A percentile compares a stretch with the other conserved stretches of the same genome.
Conservation (phyloP, 2,113 vertebrate species). For the Elephantulus edwardii region DNA sequence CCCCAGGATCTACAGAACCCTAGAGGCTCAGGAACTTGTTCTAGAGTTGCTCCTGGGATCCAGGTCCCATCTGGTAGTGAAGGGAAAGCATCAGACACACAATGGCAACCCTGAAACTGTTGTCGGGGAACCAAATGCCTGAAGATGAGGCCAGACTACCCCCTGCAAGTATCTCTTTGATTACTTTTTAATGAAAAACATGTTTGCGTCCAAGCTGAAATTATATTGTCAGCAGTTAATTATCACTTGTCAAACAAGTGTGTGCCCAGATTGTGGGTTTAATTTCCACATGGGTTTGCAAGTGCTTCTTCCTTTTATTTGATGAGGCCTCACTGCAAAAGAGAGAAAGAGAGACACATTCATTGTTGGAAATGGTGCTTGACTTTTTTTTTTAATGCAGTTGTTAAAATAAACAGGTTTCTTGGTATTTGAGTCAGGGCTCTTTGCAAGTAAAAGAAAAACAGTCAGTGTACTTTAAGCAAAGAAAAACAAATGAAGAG, state of each 20-base stretch:
- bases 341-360: not conserved
- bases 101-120: not conserved
- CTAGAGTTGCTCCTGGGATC: not conserved
- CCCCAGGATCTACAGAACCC: not conserved
- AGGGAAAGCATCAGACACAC: fast-evolving
- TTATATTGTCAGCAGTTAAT: conserved; percentile 82
- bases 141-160: not conserved
- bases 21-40: too few species aligned
- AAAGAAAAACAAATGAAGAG: not conserved
- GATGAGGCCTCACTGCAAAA: conserved; percentile 1
- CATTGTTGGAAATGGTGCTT: conserved; percentile 10
- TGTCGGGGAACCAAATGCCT: not conserved
- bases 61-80: not conserved
- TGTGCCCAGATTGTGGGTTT: conserved; percentile 56
- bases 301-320: not conserved
- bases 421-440: not conserved
- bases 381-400: not conserved
- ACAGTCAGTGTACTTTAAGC: not conserved
- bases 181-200: conserved; percentile 74
- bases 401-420: conserved; percentile 54
- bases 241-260: conserved; percentile 81
- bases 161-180: not conserved
- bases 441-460: not conserved
- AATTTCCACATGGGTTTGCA: conserved; percentile 53
- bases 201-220: conserved; percentile 69